These are phyloP conservation scores for Pachliopta kotzebuea DNA, from an alignment of 2,888 invertebrate genomes.

Conservation along the genomic window DNA sequence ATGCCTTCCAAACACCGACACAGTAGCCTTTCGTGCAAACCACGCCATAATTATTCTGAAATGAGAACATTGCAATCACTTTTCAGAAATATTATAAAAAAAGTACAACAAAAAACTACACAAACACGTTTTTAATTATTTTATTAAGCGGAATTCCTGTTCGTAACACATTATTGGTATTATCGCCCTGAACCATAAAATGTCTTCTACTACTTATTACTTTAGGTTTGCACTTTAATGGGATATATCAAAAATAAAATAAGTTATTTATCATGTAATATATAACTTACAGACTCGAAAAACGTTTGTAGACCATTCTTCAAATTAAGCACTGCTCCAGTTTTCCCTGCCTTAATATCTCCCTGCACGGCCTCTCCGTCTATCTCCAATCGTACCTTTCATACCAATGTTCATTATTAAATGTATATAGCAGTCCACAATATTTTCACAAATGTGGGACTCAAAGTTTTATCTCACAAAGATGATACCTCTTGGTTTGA, in stretches of 20 bases:
- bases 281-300: conserved; percentile 52
- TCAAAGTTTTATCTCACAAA: too few species aligned
- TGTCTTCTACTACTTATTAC: too few species aligned
- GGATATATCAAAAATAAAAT: too few species aligned
- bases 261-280: background rate
- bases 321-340: conserved; percentile 52
- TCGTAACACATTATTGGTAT: too few species aligned
- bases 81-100: too few species aligned
- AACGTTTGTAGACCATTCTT: conserved; percentile 51
- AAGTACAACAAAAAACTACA: background rate
- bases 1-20: conserved; percentile 56
- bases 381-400: conserved; percentile 55
- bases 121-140: background rate
- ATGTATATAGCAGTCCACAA: background rate
- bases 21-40: conserved; percentile 67
- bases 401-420: background rate
- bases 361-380: conserved; percentile 48
- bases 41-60: conserved; percentile 58
- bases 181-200: too few species aligned
- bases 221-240: too few species aligned
- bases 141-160: background rate
- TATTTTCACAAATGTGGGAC: too few species aligned
- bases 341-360: conserved; percentile 59
- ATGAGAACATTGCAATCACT: background rate
- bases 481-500: too few species aligned